Conservation (phyloP, 2,888 invertebrate species). For the Eilema griseolum region DNA sequence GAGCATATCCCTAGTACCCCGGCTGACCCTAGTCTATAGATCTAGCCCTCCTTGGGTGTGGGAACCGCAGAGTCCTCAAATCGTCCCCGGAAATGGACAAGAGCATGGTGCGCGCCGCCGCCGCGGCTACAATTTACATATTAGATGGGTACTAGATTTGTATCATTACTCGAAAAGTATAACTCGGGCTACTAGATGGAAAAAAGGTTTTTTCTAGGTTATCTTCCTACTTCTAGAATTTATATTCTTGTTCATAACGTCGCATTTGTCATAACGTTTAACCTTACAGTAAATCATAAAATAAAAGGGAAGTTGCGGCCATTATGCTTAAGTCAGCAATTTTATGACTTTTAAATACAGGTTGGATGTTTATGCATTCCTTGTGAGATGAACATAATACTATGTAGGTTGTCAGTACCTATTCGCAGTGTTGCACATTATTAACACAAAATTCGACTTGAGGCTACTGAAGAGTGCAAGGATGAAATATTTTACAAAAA, state of each 20-base stretch:
- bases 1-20: too few species aligned
- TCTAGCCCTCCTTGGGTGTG: too few species aligned
- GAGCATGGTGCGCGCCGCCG: too few species aligned
- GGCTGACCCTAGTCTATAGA: too few species aligned
- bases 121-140: too few species aligned
- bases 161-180: neutral
- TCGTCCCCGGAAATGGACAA: too few species aligned
- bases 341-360: constrained; percentile 48
- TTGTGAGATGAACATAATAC: constrained; percentile 19
- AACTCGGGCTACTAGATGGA: neutral
- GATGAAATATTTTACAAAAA: neutral
- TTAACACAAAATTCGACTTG: neutral
- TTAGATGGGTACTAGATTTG: too few species aligned
- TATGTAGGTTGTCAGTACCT: neutral
- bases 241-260: constrained; percentile 12
- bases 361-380: constrained; percentile 44
- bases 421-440: neutral
- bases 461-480: neutral
- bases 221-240: neutral
- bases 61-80: too few species aligned
- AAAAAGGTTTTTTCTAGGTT: neutral
- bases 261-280: constrained; percentile 32
- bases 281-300: constrained; percentile 48
- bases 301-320: constrained; percentile 46
- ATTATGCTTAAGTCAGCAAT: constrained; percentile 49